Conservation (phyloP, 2,797 vertebrate genomes). For the Danio tinwini region DNA sequence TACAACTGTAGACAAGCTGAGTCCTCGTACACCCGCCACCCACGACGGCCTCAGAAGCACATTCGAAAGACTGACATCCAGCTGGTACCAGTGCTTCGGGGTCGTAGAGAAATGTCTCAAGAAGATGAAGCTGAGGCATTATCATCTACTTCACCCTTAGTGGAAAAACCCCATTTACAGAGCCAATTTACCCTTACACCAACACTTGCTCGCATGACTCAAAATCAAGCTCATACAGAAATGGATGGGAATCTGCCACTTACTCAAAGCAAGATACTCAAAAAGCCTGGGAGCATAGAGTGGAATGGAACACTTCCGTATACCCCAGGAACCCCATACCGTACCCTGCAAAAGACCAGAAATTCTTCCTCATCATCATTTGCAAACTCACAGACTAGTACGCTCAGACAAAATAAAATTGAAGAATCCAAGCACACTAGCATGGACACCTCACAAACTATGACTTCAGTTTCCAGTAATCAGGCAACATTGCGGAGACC, state of each 20-base stretch:
- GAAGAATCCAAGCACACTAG: constrained; percentile 52
- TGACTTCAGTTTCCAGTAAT: constrained; percentile 43
- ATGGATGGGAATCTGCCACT: constrained; percentile 56
- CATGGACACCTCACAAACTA: background rate
- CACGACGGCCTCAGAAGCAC: constrained; percentile 88
- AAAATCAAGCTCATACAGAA: constrained; percentile 78
- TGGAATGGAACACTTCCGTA: constrained; percentile 67
- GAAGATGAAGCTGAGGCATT: constrained; percentile 71
- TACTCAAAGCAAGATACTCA: constrained; percentile 68
- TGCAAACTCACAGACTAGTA: constrained; percentile 58
- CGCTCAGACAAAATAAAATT: constrained; percentile 68
- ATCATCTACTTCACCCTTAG: constrained; percentile 62
- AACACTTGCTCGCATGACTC: constrained; percentile 72
- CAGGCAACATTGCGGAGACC: constrained; percentile 76
- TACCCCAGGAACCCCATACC: constrained; percentile 67
- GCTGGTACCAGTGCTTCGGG: constrained; percentile 85
- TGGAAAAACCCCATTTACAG: constrained; percentile 61
- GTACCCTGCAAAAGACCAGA: constrained; percentile 72
- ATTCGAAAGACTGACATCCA: constrained; percentile 94
- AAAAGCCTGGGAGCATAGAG: constrained; percentile 76
- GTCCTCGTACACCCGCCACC: constrained; percentile 86
- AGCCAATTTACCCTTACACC: constrained; percentile 67
- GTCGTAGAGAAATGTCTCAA: constrained; percentile 71
- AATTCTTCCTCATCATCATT: constrained; percentile 71
- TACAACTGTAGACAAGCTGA: constrained; percentile 96